Evolutionary conservation across 2,113 vertebrate species (phyloP), one percentile per base, ranked within the genome.

Genomic region (Podarcis cretensis): DNA sequence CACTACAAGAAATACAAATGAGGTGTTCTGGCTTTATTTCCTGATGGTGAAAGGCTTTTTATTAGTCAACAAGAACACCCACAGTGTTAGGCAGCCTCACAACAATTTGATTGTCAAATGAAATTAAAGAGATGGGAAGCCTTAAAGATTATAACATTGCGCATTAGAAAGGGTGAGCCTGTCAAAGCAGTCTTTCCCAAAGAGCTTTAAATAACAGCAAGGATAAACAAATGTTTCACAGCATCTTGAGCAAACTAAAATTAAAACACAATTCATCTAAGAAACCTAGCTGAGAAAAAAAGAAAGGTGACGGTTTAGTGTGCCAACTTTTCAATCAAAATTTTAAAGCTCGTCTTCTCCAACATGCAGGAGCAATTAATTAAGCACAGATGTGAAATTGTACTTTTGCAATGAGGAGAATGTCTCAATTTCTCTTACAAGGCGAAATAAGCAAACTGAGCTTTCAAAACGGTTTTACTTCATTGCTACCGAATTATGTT

Each of bases 1-100:
- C 79, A 35, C 71, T 88, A 69, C 1, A 23, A 81, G 75, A 93
- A 87, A 87, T 91, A 88, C 88, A 81, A 85, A 68, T 23, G 79
- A 96, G 88, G 85, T 92, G 91, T 95, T 95, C 78, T 93, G 92
- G 89, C 93, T 96, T 93, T 92, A 87, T 87, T 91, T 93, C 87
- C 77, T 87, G 93, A 75, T 6, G 86, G 83, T 27, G 94, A 91
- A 94, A 94, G 95, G 95, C 96, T 66, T 95, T 95, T 94, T 93
- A 95, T 94, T 87, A 82, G 83, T 94, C 0, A 6, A 78, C 81
- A 93, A 89, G 84, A 95, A 73, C 82, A 92, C 57, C 91, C 90
- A 87, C 89, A 32, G 4, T 20, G 16, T 1, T 71, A 90, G 84
- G 71, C 84, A 66, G 59, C 88, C 91, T 88, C 87, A 79, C 30